A percentile compares a stretch with the other conserved stretches of the same genome.
These are phyloP conservation scores for Mamestra brassicae DNA, from an alignment of 2,888 invertebrate species.

Conservation along the genomic window DNA sequence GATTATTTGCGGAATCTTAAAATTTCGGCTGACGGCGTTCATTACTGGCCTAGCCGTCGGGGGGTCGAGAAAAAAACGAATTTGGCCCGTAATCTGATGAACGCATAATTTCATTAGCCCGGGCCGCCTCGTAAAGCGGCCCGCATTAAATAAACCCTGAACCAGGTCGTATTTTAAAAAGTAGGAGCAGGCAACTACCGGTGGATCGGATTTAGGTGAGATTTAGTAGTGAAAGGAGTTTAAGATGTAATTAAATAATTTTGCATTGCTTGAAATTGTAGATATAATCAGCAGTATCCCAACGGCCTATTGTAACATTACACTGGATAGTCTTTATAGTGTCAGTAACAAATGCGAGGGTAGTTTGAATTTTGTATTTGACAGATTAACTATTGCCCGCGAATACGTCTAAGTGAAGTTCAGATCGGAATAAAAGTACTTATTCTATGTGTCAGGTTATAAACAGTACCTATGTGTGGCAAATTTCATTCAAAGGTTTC, in stretches of 20 bases:
- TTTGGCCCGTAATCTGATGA: constrained; percentile 64
- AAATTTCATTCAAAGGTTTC: too few relatives aligned
- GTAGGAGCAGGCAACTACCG: constrained; percentile 12
- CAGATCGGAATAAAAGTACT: too few relatives aligned
- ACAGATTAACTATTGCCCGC: too few relatives aligned
- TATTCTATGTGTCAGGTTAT: too few relatives aligned
- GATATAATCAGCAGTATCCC: too few relatives aligned
- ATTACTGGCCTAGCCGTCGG: constrained; percentile 42
- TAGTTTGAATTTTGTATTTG: too few relatives aligned
- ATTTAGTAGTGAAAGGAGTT: constrained; percentile 10
- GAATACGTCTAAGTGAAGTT: too few relatives aligned
- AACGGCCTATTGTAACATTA: too few relatives aligned
- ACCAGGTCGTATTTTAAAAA: constrained; percentile 56
- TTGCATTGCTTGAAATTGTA: too few relatives aligned
- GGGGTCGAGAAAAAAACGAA: constrained; percentile 51
- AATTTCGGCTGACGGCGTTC: constrained; percentile 60
- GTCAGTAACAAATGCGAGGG: too few relatives aligned
- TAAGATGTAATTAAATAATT: neutral
- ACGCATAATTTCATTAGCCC: constrained; percentile 68
- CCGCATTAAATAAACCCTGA: constrained; percentile 63
- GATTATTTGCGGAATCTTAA: constrained; percentile 52
- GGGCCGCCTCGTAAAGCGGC: constrained; percentile 51
- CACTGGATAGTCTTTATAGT: too few relatives aligned
- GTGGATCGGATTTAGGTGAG: constrained; percentile 16
- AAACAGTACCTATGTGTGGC: too few relatives aligned